phyloP scores from a whole-genome alignment of 2,888 invertebrate genomes.

The Reticulitermes lucifugus region DNA sequence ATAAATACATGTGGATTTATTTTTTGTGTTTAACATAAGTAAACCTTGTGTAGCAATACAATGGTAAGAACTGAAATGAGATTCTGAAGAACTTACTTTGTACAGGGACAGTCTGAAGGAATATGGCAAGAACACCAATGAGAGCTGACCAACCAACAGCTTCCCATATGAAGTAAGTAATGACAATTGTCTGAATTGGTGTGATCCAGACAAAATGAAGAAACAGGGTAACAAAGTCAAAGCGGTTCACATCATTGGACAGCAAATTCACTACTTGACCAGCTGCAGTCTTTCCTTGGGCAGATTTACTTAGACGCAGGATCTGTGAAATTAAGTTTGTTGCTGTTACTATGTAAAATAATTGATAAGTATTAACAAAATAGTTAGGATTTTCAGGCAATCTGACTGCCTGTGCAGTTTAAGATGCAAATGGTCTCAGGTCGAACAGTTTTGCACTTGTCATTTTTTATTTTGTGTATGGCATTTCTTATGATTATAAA shows the following conservation, averaged over 20 bases:
- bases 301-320: conserved; percentile 68
- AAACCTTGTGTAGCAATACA: too few relatives aligned
- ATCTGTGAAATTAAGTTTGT: conserved; percentile 58
- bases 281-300: conserved; percentile 71
- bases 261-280: conserved; percentile 70
- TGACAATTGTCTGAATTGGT: conserved; percentile 71
- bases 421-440: too few relatives aligned
- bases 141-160: conserved; percentile 69
- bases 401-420: too few relatives aligned
- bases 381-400: too few relatives aligned
- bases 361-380: neutral
- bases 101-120: conserved; percentile 56
- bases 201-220: conserved; percentile 69
- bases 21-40: too few relatives aligned
- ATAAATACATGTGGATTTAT: too few relatives aligned
- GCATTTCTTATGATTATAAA: too few relatives aligned
- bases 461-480: too few relatives aligned
- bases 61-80: too few relatives aligned
- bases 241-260: conserved; percentile 69
- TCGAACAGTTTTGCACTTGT: too few relatives aligned
- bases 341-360: neutral
- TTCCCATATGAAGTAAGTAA: conserved; percentile 71
- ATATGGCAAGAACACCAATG: conserved; percentile 71
- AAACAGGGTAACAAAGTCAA: conserved; percentile 67
- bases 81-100: conserved; percentile 54